These are phyloP conservation scores for Spialia ferax DNA, from an alignment of 2,888 invertebrate species.

Conservation along the genomic window DNA sequence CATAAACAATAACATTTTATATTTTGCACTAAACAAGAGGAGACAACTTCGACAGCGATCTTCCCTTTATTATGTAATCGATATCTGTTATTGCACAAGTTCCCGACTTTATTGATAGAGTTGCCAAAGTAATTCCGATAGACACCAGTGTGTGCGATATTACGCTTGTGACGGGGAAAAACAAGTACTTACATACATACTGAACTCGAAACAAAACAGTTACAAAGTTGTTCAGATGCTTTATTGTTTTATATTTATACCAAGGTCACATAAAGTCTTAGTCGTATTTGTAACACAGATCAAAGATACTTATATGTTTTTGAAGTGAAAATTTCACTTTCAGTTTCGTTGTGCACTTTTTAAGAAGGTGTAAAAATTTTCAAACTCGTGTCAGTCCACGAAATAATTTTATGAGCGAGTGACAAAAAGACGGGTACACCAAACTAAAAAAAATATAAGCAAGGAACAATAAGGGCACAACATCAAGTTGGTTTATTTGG, in stretches of 20 bases:
- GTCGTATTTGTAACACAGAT: no score
- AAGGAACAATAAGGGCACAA: background rate
- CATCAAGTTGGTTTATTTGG: background rate
- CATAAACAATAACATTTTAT: conserved; percentile 36
- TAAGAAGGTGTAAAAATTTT: no score
- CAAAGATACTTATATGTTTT: no score
- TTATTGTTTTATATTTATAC: conserved; percentile 3
- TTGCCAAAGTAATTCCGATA: conserved; percentile 75
- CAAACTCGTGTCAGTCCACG: no score
- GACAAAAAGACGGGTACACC: no score
- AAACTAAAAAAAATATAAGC: no score
- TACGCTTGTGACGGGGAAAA: conserved; percentile 36
- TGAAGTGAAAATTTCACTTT: no score
- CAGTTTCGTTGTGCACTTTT: no score
- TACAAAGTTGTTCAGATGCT: conserved; percentile 14
- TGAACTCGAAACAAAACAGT: conserved; percentile 10
- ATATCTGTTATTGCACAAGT: conserved; percentile 79
- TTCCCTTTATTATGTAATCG: conserved; percentile 70
- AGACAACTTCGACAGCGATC: conserved; percentile 61
- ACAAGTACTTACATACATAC: conserved; percentile 13
- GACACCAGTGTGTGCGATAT: conserved; percentile 64
- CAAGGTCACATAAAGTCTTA: background rate
- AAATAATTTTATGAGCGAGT: no score
- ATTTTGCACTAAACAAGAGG: conserved; percentile 52
- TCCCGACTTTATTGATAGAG: conserved; percentile 81